Base-by-base conservation (phyloP, 2,888 invertebrate genomes). In the Drosophila mettleri region DNA sequence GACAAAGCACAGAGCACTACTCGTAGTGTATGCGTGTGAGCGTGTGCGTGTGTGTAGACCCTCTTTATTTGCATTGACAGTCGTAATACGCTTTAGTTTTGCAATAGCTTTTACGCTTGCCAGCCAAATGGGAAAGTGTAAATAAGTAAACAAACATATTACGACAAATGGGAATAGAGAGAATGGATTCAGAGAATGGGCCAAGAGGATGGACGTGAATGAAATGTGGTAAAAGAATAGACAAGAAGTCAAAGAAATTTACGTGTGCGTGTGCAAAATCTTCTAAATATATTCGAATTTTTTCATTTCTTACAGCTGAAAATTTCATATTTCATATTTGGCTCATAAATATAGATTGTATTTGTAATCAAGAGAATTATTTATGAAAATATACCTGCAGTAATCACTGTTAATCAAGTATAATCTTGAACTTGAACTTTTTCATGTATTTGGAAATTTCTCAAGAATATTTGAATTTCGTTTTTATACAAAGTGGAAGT, bases 111-210 rank as follows among this genome's bases (percentile, higher is more conserved):
- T 61, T 43, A 34, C 41, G 70, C 22, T 41, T 48, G 65, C 29
- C 72, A 57, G 45, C 46, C 76, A 75, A 74, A 71, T 58, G 70
- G 62, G 69, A 72, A 77, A 80, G 81, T 78, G 68, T 66, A 83
- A 82, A 82, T 79, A 83, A 83, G 76, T 73, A 79, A 67, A 70
- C 86, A 78, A 69, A 70, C 57, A 68, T 62, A 60, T 74, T 60
- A 64, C 57, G 61, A 51, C 49, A 48, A 67, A 55, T 33, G 46
- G 49, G 65, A 61, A 61, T n/a, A 29, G 46, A 46, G 33, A 22
- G n/a, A 48, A 48, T 33, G 20, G 5, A 0, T 18, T n/a, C n/a
- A n/a, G n/a, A n/a, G 38, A 54, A 49, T 22, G 7, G 33, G 14
- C 10, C 41, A 14, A 43, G 34, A 14, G 53, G 64, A 60, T 41